Evolutionary conservation across 1,140 invertebrate genomes (phyloP).

Genomic region (Bombyx mandarina): DNA sequence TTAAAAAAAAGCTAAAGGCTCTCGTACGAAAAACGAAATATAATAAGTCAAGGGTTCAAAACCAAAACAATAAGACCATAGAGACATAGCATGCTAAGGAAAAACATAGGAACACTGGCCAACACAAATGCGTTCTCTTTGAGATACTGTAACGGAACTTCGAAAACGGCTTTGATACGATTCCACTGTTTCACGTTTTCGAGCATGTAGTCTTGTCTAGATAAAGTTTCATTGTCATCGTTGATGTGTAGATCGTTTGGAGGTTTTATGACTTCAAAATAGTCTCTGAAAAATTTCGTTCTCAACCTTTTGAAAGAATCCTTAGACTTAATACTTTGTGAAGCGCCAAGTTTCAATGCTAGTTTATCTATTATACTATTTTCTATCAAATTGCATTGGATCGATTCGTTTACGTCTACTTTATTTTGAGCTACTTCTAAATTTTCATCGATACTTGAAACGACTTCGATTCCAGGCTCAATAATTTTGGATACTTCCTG

Average conservation of each 20-base stretch:
- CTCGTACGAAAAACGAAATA: too few species aligned
- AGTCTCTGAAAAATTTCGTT: conserved; percentile 23
- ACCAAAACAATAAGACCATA: conserved; percentile 36
- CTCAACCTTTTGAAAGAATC: conserved; percentile 11
- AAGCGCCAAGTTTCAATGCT: conserved; percentile 19
- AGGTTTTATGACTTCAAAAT: conserved; percentile 29
- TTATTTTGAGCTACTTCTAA: conserved; percentile 6
- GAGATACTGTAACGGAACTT: conserved; percentile 23
- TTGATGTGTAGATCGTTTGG: conserved; percentile 5
- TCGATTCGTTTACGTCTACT: conserved; percentile 14
- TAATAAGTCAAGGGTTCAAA: conserved; percentile 15
- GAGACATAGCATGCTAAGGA: conserved; percentile 33
- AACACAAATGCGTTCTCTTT: conserved; percentile 39
- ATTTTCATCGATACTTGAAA: conserved; percentile 2
- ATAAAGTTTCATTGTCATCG: too few species aligned
- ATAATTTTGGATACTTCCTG: not conserved
- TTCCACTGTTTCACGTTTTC: not conserved
- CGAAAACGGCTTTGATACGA: conserved; percentile 12
- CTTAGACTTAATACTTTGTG: conserved; percentile 7
- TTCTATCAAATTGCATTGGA: conserved; percentile 30
- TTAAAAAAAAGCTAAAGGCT: too few species aligned
- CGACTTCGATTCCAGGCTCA: not conserved
- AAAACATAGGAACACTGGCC: conserved; percentile 39
- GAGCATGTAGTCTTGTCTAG: too few species aligned
- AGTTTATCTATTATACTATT: conserved; percentile 37